Evolutionary conservation across 92 coral and sea anemone species (phyloP).

Genomic region (Zoanthus sociatus): DNA sequence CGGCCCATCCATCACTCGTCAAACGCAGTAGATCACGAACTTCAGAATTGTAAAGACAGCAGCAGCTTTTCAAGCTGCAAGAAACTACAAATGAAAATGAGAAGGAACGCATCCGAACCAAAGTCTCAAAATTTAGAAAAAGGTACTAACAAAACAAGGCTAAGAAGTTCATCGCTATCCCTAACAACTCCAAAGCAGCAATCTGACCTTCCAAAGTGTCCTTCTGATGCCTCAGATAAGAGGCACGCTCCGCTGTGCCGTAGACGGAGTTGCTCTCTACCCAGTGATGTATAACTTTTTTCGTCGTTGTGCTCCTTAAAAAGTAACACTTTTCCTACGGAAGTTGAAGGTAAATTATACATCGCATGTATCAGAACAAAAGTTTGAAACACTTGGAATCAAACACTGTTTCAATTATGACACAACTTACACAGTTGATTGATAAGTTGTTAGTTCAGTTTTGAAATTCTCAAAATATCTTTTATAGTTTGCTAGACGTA

Average conservation of each 20-base stretch:
- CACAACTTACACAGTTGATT: no score
- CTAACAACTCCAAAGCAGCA: neutral
- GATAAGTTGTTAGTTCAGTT: no score
- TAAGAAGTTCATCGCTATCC: slow-evolving; percentile 15
- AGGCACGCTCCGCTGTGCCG: slow-evolving; percentile 19
- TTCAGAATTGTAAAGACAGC: no score
- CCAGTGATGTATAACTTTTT: slow-evolving; percentile 8
- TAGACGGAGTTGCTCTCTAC: slow-evolving; percentile 31
- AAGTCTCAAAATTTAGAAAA: neutral
- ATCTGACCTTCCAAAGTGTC: neutral
- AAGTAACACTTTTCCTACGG: neutral
- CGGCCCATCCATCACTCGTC: neutral
- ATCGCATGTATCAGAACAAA: no score
- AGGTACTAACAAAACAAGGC: neutral
- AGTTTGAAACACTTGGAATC: no score
- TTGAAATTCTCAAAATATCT: no score
- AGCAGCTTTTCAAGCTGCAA: neutral
- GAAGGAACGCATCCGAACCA: neutral
- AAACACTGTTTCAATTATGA: no score
- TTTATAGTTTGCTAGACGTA: no score
- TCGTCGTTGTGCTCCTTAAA: neutral
- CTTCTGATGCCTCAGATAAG: neutral
- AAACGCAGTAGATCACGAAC: neutral
- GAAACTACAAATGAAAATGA: neutral
- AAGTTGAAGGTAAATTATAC: no score